A percentile compares a stretch with the other conserved stretches of the same genome.
Evolutionary conservation across 2,888 invertebrate species (phyloP).

Genomic region (Falcaria lacertinaria): DNA sequence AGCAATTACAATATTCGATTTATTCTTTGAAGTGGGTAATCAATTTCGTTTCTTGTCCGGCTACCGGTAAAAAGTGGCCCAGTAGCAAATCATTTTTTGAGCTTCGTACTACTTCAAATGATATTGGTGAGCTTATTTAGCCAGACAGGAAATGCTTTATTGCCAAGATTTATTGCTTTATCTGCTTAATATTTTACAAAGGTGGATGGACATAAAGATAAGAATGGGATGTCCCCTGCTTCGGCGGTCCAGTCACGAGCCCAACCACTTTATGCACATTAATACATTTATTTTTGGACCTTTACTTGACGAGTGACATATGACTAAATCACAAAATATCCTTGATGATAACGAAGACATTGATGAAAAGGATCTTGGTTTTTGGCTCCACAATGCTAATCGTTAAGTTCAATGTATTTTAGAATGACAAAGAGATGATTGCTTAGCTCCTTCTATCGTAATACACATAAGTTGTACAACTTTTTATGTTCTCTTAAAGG

Average conservation of each 20-base stretch:
- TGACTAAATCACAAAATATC: constrained; percentile 37
- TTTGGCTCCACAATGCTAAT: constrained; percentile 14
- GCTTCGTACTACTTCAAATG: constrained; percentile 23
- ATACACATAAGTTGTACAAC: background rate
- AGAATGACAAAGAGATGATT: constrained; percentile 8
- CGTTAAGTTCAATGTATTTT: constrained; percentile 19
- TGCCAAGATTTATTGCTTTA: constrained; percentile 47
- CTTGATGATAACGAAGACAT: constrained; percentile 36
- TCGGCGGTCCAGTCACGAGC: constrained; percentile 65
- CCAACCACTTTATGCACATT: constrained; percentile 64
- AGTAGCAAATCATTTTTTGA: constrained; percentile 30
- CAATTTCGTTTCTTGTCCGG: constrained; percentile 30
- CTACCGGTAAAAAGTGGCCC: constrained; percentile 39
- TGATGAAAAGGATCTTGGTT: constrained; percentile 41
- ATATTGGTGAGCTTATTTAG: constrained; percentile 26
- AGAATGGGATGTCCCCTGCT: constrained; percentile 43
- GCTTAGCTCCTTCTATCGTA: background rate
- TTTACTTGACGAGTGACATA: constrained; percentile 56
- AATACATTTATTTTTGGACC: constrained; percentile 65
- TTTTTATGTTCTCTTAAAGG: background rate
- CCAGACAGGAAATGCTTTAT: constrained; percentile 57
- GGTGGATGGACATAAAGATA: constrained; percentile 54
- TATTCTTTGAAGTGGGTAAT: constrained; percentile 36
- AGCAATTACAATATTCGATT: constrained; percentile 38
- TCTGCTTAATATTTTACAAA: constrained; percentile 61